phyloP scores from a whole-genome alignment of 2,113 vertebrate genomes.

The Elephas maximus region DNA sequence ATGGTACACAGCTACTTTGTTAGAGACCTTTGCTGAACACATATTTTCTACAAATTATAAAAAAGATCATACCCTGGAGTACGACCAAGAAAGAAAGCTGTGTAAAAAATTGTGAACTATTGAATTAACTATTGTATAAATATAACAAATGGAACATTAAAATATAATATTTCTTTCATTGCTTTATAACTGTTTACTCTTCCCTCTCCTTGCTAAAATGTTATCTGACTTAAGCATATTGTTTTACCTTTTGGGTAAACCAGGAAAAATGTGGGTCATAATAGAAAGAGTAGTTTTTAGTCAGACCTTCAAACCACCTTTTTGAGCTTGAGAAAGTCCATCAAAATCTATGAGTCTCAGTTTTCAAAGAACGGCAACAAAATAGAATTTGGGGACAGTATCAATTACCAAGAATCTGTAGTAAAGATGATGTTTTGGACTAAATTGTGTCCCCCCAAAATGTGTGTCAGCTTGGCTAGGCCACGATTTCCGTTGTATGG shows the following conservation, averaged over 20 bases:
- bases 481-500: too few relatives aligned
- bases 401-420: background rate
- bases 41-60: constrained; percentile 75
- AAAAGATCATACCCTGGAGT: constrained; percentile 22
- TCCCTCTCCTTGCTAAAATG: background rate
- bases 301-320: background rate
- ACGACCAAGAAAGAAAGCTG: constrained; percentile 70
- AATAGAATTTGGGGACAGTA: background rate
- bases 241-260: background rate
- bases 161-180: background rate
- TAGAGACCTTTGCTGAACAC: constrained; percentile 68
- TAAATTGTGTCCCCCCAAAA: too few relatives aligned
- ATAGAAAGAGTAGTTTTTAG: background rate
- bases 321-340: background rate
- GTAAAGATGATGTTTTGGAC: background rate
- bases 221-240: background rate
- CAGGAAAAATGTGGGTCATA: background rate
- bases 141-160: constrained; percentile 73
- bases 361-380: background rate
- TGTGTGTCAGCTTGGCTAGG: too few relatives aligned
- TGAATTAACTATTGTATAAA: constrained; percentile 75
- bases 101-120: constrained; percentile 71
- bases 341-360: background rate
- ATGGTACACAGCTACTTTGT: constrained; percentile 60
- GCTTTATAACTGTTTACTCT: background rate